Percentiles rank a stretch among this genome's conserved stretches.
phyloP scores from a whole-genome alignment of 2,113 vertebrate species.

The Carlito syrichta region DNA sequence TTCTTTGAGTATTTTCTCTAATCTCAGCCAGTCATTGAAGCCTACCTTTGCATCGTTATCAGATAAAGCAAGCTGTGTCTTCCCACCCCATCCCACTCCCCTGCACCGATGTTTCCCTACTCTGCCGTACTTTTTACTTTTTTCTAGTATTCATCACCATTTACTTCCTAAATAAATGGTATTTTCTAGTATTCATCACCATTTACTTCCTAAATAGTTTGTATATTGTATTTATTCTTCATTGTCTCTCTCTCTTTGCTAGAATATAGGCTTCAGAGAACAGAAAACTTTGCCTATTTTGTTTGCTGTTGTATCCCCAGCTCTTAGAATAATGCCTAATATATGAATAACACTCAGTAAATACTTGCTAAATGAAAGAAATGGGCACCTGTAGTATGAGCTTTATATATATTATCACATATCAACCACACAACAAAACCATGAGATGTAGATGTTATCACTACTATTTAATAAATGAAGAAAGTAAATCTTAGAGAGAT shows the following conservation, averaged over 20 bases:
- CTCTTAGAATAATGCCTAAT: background rate
- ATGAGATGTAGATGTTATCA: background rate
- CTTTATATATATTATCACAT: background rate
- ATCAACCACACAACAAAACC: background rate
- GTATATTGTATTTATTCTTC: background rate
- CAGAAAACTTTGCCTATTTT: background rate
- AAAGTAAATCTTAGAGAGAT: conserved; percentile 13
- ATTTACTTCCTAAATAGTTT: background rate
- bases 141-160: background rate
- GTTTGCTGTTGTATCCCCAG: background rate
- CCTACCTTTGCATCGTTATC: background rate
- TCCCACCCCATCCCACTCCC: background rate
- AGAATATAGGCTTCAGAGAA: background rate
- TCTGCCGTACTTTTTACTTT: background rate
- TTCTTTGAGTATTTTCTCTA: background rate
- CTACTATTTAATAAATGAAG: background rate
- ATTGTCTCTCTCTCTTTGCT: background rate
- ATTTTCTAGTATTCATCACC: too few relatives aligned
- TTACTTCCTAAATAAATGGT: background rate
- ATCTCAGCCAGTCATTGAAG: background rate
- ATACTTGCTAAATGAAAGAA: background rate
- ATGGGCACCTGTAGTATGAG: background rate
- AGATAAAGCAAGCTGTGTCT: background rate
- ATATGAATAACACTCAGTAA: background rate
- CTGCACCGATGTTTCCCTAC: background rate